These are phyloP conservation scores for Epinotia nisella DNA, from an alignment of 2,888 invertebrate genomes.

Conservation along the genomic window DNA sequence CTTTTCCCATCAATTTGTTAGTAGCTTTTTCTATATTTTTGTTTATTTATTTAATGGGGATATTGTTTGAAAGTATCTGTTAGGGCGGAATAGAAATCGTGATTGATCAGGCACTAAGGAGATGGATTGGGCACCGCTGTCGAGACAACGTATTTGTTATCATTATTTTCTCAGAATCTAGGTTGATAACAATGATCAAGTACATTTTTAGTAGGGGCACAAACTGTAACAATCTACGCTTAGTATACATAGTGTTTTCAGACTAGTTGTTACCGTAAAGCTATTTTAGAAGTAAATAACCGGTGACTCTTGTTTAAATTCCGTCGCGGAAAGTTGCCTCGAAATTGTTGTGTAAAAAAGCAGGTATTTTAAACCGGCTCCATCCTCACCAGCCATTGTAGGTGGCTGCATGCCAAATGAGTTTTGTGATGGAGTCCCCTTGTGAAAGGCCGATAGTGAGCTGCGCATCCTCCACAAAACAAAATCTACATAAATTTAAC, in stretches of 20 bases:
- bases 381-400: slow-evolving; percentile 75
- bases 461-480: slow-evolving; percentile 65
- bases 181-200: neutral
- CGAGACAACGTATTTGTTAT: neutral
- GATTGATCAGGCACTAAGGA: slow-evolving; percentile 39
- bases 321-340: slow-evolving; percentile 68
- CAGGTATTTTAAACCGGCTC: slow-evolving; percentile 78
- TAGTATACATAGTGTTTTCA: neutral
- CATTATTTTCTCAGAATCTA: slow-evolving; percentile 3
- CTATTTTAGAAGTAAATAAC: slow-evolving; percentile 43
- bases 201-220: neutral
- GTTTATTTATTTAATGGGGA: slow-evolving; percentile 14
- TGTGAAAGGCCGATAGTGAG: slow-evolving; percentile 72
- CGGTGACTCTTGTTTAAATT: slow-evolving; percentile 56
- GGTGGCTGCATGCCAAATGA: slow-evolving; percentile 84
- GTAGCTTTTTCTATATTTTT: neutral
- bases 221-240: neutral
- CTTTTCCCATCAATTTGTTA: slow-evolving; percentile 24
- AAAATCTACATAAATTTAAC: slow-evolving; percentile 43
- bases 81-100: slow-evolving; percentile 24
- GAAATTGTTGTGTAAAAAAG: slow-evolving; percentile 61
- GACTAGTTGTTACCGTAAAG: slow-evolving; percentile 18
- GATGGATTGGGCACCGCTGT: slow-evolving; percentile 33
- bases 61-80: slow-evolving; percentile 23
- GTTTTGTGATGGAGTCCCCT: slow-evolving; percentile 79